A percentile compares a stretch with the other conserved stretches of the same genome.
Conservation (phyloP, 1,140 invertebrate species). For the Hyposmocoma kahamanoa region DNA sequence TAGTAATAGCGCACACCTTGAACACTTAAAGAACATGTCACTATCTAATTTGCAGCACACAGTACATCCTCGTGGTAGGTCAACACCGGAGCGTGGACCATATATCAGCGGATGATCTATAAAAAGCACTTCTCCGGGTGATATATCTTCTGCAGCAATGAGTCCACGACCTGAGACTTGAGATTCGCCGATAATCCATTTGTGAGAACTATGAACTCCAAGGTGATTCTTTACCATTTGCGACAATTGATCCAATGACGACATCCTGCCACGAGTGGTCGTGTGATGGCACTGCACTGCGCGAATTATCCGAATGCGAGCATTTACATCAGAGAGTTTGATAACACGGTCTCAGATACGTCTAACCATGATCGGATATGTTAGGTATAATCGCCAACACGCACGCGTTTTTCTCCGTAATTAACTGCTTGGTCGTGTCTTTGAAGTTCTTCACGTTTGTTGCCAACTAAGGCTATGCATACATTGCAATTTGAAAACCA, state of each 20-base stretch:
- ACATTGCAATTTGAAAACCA: conserved; percentile 34
- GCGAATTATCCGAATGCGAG: conserved; percentile 48
- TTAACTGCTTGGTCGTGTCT: conserved; percentile 49
- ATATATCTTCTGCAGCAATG: conserved; percentile 77
- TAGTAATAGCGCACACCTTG: conserved; percentile 75
- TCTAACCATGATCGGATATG: conserved; percentile 31
- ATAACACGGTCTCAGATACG: conserved; percentile 40
- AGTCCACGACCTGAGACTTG: conserved; percentile 78
- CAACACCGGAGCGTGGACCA: conserved; percentile 74
- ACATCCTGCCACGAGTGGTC: conserved; percentile 60
- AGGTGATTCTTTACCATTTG: conserved; percentile 58
- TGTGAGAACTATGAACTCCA: conserved; percentile 31
- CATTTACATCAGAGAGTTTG: conserved; percentile 57
- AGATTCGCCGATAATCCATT: conserved; percentile 72
- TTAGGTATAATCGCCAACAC: conserved; percentile 41
- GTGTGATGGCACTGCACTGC: conserved; percentile 56
- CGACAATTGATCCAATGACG: conserved; percentile 64
- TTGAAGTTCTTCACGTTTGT: conserved; percentile 34
- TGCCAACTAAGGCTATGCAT: conserved; percentile 42
- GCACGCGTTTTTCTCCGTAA: conserved; percentile 40
- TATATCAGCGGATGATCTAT: conserved; percentile 78
- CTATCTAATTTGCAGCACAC: conserved; percentile 72
- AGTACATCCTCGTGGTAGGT: conserved; percentile 70
- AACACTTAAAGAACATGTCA: conserved; percentile 69
- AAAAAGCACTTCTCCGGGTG: conserved; percentile 79